Percentiles rank a stretch among this genome's conserved stretches.
These are phyloP conservation scores for Synaphobranchus kaupii DNA, from an alignment of 2,797 vertebrate species.

Conservation along the genomic window DNA sequence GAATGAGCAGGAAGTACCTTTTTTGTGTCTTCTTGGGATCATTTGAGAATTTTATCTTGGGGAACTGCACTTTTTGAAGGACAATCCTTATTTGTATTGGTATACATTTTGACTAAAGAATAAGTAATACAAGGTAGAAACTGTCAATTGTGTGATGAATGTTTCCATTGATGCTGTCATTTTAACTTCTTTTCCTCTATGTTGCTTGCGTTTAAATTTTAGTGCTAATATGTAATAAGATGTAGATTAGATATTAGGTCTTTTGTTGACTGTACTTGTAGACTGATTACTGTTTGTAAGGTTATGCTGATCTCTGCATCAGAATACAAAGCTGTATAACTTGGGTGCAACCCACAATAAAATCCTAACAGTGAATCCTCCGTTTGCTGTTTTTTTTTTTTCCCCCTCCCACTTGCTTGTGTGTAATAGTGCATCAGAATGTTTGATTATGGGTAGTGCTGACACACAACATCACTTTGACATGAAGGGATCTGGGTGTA, in stretches of 20 bases:
- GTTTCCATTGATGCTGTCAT: constrained; percentile 80
- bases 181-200: constrained; percentile 61
- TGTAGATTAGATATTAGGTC: constrained; percentile 78
- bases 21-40: constrained; percentile 75
- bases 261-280: constrained; percentile 82
- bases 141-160: constrained; percentile 78
- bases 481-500: not conserved
- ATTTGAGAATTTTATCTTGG: constrained; percentile 77
- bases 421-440: not conserved
- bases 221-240: constrained; percentile 78
- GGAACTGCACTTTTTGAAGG: constrained; percentile 85
- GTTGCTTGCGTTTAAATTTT: constrained; percentile 81
- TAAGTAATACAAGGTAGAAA: constrained; percentile 76
- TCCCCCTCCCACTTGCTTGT: not conserved
- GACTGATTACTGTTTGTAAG: constrained; percentile 85
- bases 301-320: constrained; percentile 71
- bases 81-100: constrained; percentile 84
- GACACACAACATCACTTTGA: not conserved
- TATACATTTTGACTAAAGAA: constrained; percentile 71
- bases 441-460: not conserved
- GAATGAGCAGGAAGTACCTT: constrained; percentile 68
- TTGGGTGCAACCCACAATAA: constrained; percentile 84
- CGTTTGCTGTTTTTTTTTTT: not conserved
- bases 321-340: constrained; percentile 83
- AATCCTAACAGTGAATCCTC: constrained; percentile 71